phyloP scores from a whole-genome alignment of 2,797 vertebrate species.

The Neopelma chrysocephalum region DNA sequence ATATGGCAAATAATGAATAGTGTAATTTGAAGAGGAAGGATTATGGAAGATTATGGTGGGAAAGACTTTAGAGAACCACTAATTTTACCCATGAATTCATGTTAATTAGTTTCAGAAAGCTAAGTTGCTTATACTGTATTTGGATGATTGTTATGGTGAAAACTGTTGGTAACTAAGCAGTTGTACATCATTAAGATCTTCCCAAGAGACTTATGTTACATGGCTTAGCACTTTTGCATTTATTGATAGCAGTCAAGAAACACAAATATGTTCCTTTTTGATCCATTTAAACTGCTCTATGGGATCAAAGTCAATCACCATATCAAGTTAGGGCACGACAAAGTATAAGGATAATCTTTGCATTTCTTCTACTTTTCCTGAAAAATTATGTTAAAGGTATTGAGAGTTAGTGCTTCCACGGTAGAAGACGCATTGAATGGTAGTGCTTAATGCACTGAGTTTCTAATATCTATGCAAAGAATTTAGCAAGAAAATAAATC shows the following conservation, averaged over 20 bases:
- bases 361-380: neutral
- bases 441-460: neutral
- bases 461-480: neutral
- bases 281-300: neutral
- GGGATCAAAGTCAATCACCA: neutral
- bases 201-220: neutral
- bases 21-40: neutral
- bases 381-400: neutral
- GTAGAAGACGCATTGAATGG: neutral
- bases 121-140: neutral
- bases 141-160: neutral
- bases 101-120: neutral
- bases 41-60: neutral
- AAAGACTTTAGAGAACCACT: neutral
- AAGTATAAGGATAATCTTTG: neutral
- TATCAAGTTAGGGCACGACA: neutral
- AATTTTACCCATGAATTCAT: neutral
- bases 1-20: neutral
- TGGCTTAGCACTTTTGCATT: neutral
- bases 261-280: neutral
- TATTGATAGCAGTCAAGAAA: neutral
- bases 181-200: neutral
- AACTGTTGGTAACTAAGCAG: neutral
- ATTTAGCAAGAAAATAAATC: neutral
- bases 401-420: neutral